Evolutionary conservation across 2,113 vertebrate species (phyloP).

Genomic region (Excalfactoria chinensis): DNA sequence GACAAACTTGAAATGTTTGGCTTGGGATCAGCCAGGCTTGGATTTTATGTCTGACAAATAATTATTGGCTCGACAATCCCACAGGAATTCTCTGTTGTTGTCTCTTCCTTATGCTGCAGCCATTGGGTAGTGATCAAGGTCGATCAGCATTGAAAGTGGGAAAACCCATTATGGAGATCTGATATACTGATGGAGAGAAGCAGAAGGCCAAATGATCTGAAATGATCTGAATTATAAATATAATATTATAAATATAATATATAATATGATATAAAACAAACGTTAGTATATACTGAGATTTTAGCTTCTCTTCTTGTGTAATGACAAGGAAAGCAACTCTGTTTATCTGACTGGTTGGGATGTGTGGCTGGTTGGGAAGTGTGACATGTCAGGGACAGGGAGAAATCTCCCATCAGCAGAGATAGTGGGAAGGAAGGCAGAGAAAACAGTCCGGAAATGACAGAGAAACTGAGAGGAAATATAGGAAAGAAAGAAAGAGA

Average conservation of each 20-base stretch:
- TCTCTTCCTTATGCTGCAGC: neutral
- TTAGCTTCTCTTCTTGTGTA: neutral
- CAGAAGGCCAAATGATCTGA: neutral
- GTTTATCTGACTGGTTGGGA: neutral
- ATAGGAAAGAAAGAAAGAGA: neutral
- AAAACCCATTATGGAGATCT: neutral
- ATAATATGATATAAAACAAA: neutral
- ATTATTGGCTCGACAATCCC: slow-evolving; percentile 9
- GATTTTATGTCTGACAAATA: slow-evolving; percentile 42
- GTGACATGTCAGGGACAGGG: neutral
- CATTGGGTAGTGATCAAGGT: neutral
- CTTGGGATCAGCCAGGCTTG: neutral
- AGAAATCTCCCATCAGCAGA: neutral
- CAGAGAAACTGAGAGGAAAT: neutral
- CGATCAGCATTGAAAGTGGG: fast-evolving
- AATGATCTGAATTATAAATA: neutral
- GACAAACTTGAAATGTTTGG: slow-evolving; percentile 26
- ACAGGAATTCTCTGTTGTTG: neutral
- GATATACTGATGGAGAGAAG: neutral
- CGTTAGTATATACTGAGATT: neutral
- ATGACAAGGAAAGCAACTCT: neutral
- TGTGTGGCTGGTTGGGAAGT: neutral
- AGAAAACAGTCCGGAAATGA: neutral
- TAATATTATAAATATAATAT: neutral
- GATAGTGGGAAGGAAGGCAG: neutral